Base-by-base conservation (phyloP, 2,113 vertebrate species). In the Dendrocopos noguchii region DNA sequence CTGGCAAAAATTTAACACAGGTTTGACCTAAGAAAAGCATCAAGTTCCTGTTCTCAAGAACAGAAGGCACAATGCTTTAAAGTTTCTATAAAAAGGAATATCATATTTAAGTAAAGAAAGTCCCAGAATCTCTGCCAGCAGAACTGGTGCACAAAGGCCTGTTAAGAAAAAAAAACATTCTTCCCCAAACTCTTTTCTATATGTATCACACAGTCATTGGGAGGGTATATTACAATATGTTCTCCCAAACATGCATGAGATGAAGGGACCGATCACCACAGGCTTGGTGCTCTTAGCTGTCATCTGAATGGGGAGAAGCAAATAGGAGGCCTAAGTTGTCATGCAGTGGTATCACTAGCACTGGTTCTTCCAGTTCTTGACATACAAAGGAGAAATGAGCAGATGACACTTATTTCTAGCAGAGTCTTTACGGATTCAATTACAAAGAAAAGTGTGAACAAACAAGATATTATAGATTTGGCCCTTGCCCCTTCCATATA, bases 11-110 rank as follows among this genome's bases (percentile, higher is more conserved):
- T n/a, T 20, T 42, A 87, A 64, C 66, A 61, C n/a, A 72, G 36
- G 14, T 78, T 90, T 84, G 70, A 81, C 77, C 64, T 70, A 65
- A 76, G 77, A 88, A 91, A 72, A 92, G n/a, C 22, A 21, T 79
- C 29, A 79, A 70, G 29, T 59, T 93, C 60, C 31, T 72, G 5
- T 80, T 94, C 63, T 79, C 50, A 70, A 57, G 71, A 92, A 76
- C 50, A 93, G 71, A 52, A 86, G 44, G 67, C 34, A 61, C 39
- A 86, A 50, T 42, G 34, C 24, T 84, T 78, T 86, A n/a, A 86
- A 56, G 50, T 75, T 84, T 68, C 44, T 91, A 34, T 77, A 34
- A 81, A 95, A 80, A 78, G 22, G 31, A 90, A 81, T 36, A 34
- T 78, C 57, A 86, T 16, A 70, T 66, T 93, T 42, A 63, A 66